phyloP scores from a whole-genome alignment of 1,140 invertebrate species.

The Tetranychus urticae region DNA sequence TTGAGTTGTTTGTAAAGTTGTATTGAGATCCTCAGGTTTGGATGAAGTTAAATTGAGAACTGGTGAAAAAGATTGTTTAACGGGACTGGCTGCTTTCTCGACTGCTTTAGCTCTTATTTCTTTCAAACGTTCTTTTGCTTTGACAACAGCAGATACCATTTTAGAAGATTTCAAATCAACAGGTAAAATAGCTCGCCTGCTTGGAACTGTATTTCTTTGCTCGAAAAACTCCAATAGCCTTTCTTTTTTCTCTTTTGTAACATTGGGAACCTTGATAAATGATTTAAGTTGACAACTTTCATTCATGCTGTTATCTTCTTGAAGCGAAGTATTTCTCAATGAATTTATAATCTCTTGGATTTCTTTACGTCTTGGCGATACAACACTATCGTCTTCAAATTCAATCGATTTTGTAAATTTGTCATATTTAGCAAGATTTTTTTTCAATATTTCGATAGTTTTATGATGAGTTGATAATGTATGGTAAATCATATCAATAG shows the following conservation, averaged over 20 bases:
- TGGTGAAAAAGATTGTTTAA: background rate
- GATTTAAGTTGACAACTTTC: background rate
- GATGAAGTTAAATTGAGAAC: background rate
- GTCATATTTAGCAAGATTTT: background rate
- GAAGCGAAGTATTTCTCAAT: background rate
- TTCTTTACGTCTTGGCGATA: background rate
- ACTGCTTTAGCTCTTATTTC: background rate
- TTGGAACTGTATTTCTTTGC: constrained; percentile 1
- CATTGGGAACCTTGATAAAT: background rate
- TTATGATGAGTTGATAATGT: constrained; percentile 3
- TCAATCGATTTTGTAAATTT: background rate
- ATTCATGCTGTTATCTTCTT: background rate
- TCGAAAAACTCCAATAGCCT: constrained; percentile 1
- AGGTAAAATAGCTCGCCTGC: background rate
- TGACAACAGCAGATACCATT: constrained; percentile 4
- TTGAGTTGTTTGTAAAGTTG: background rate
- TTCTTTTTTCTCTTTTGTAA: constrained; percentile 1
- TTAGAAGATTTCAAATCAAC: constrained; percentile 1
- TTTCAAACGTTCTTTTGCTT: constrained; percentile 4
- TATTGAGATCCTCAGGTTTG: background rate
- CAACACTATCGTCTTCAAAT: too few relatives aligned
- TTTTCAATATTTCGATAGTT: constrained; percentile 1
- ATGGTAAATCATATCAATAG: constrained; percentile 1
- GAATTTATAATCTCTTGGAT: background rate
- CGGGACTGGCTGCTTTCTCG: background rate